Percentiles rank a stretch among this genome's conserved stretches.
phyloP scores from a whole-genome alignment of 2,797 vertebrate species.

The Hydrocynus forskahlii region DNA sequence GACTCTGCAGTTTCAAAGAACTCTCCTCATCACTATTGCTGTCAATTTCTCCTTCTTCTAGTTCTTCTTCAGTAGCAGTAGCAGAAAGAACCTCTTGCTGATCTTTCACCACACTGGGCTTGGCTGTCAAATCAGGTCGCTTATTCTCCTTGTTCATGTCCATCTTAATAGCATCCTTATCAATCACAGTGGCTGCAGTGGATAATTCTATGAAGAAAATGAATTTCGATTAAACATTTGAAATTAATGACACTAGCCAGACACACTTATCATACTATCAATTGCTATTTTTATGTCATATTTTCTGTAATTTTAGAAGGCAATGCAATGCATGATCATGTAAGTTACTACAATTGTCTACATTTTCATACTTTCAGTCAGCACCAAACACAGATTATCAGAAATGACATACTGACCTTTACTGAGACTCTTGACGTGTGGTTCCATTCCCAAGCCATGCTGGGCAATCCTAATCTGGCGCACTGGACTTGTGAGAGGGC shows the following conservation, averaged over 20 bases:
- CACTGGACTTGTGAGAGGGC: slow-evolving; percentile 91
- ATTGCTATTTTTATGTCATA: background rate
- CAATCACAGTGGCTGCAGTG: slow-evolving; percentile 33
- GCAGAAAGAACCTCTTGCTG: slow-evolving; percentile 60
- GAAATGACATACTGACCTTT: slow-evolving; percentile 79
- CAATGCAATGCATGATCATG: background rate
- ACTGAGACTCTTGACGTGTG: slow-evolving; percentile 81
- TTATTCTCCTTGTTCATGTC: slow-evolving; percentile 96
- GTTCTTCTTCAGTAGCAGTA: slow-evolving; percentile 77
- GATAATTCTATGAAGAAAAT: slow-evolving; percentile 70
- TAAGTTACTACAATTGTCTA: background rate
- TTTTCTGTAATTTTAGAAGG: no score
- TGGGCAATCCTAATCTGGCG: slow-evolving; percentile 78
- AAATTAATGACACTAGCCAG: background rate
- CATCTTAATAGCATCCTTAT: slow-evolving; percentile 66
- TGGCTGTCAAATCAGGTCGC: slow-evolving; percentile 78
- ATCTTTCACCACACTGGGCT: slow-evolving; percentile 61
- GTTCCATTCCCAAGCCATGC: slow-evolving; percentile 71
- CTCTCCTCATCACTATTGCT: slow-evolving; percentile 84
- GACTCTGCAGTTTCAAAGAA: slow-evolving; percentile 55
- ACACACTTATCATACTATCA: background rate
- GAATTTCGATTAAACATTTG: background rate
- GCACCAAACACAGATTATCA: slow-evolving; percentile 18
- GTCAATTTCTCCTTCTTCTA: slow-evolving; percentile 94
- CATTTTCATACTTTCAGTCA: no score